Base-by-base conservation (phyloP, 2,797 vertebrate genomes). In the Melanotaenia nigrans region DNA sequence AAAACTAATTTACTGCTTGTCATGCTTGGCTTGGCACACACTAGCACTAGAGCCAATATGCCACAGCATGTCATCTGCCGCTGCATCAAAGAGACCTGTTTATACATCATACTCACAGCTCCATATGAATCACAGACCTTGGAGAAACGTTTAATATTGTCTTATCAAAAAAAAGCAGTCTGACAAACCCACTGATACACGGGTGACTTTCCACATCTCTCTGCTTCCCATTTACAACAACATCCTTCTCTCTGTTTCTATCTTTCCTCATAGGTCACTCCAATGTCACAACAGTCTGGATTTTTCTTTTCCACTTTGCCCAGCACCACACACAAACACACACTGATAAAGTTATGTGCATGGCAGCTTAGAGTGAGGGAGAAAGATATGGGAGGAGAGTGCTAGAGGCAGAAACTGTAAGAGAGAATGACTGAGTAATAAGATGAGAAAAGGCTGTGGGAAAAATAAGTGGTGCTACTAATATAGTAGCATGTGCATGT, bases 1-100 rank as follows among this genome's bases (percentile, higher is more conserved):
- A 92, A 93, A 94, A 93, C 91, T 91, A 88, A 94, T 93, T 90
- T 93, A 89, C 87, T 87, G 86, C 89, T 86, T 12, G 88, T 93
- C 92, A 94, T 81, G 88, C 91, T 90, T 65, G 85, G 85, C 86
- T 93, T 85, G 87, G 82, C 85, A 77, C 81, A 91, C 77, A 83
- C 86, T 89, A 89, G 90, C 88, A 82, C 85, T 79, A 85, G 90
- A 90, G 80, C 84, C 78, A 77, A 77, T 85, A 75, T 79, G 86
- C 82, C 81, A 77, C 86, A 77, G 85, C 45, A 30, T 87, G 87
- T 90, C 89, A 92, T 85, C 87, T 80, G 83, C 85, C 18, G 66
- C 84, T 61, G 84, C 87, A 90, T 91, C 89, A 88, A 88, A 90
- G 83, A 84, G 65, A 86, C 86, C 83, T 82, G 90, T 92, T 92